Base-by-base conservation (phyloP, 2,888 invertebrate species). In the Patella caerulea region DNA sequence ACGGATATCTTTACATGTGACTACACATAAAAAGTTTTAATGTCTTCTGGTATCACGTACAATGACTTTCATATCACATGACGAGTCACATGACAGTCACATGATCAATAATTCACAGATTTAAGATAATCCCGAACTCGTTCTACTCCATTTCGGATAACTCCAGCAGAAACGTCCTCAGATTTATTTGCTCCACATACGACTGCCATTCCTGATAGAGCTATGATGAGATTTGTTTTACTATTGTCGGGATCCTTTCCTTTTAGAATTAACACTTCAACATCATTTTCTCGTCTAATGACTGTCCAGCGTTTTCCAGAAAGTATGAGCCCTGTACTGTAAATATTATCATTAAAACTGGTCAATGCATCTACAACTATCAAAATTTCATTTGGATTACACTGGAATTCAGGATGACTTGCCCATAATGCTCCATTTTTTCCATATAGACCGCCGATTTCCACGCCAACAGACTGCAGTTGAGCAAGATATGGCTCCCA, bases 381-480 rank as follows among this genome's bases (percentile, higher is more conserved):
- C 24, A 55, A 14, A n/a, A 80, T 71, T 74, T 80, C 80, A 34
- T 80, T 76, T 14, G 80, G 80, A 12, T 72, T 24, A 52, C 76
- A 76, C 29, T 59, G 59, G 70, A 80, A 74, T 56, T 72, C 71
- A 14, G 76, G 71, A 24, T 74, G 72, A 53, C 54, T 19, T 11
- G 78, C 80, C 80, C 80, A 80, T 29, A 56, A 71, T 14, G 78
- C 80, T 11, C 80, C 80, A 69, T 80, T 78, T 59, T 74, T 80
- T 65, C 80, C 80, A 59, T 73, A 76, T 19, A 80, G 78, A 5
- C 72, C 80, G n/a, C 75, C 74, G 70, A 76, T 65, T 72, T 75
- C 78, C n/a, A 78, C 80, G n/a, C 76, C 74, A 17, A 69, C 71
- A 15, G 56, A 59, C n/a, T 55, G 65, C 69, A 80, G 71, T n/a